These are phyloP conservation scores for rabbit (Oryctolagus cuniculus) DNA, from an alignment of 2,113 vertebrate species.

Conservation along the genomic window DNA sequence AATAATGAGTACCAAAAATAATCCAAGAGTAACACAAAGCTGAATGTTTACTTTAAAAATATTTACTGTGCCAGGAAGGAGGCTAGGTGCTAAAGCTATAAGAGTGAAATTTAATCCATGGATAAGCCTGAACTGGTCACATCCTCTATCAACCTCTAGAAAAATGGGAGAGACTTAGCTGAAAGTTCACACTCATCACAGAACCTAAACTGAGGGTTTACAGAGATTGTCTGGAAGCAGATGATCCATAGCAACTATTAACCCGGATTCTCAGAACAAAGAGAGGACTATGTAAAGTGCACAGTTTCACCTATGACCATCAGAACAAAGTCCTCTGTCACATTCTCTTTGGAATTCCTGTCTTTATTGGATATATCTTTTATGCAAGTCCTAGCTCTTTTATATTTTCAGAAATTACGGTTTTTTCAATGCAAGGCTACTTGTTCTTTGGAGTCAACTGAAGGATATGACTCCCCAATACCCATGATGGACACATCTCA, in stretches of 20 bases:
- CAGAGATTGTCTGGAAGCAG: background rate
- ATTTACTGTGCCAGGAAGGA: background rate
- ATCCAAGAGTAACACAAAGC: conserved; percentile 4
- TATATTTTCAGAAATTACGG: background rate
- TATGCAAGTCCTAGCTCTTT: background rate
- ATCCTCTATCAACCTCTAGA: background rate
- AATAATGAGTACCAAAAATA: conserved; percentile 7
- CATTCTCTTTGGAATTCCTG: background rate
- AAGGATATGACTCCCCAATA: background rate
- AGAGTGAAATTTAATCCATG: background rate
- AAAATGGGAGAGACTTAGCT: background rate
- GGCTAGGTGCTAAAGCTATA: background rate
- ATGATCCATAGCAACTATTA: background rate
- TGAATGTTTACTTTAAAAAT: background rate
- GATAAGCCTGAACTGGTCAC: background rate
- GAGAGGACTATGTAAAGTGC: background rate
- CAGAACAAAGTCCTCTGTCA: background rate
- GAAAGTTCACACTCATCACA: background rate
- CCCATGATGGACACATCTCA: background rate
- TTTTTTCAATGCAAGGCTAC: background rate
- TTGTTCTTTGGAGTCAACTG: background rate
- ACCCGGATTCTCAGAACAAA: background rate
- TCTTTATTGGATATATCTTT: background rate
- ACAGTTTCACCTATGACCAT: background rate
- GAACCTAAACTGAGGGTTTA: background rate